Base-by-base conservation (phyloP, 2,113 vertebrate species). In the Periophthalmodon schlosseri region DNA sequence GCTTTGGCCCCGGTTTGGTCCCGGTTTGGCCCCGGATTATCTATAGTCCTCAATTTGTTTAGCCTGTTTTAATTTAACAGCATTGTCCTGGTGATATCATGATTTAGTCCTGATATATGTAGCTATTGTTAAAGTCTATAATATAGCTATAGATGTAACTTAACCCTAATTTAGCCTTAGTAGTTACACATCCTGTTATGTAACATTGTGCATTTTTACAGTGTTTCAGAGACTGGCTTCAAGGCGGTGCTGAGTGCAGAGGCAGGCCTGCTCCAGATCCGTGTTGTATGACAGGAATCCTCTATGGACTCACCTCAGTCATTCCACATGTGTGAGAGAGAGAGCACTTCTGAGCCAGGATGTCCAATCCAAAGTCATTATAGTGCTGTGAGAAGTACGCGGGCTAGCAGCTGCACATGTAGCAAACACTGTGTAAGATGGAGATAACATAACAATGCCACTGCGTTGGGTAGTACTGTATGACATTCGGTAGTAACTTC, bases 201-300 rank as follows among this genome's bases (percentile, higher is more conserved):
- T 28, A 28, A 60, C 24, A 13, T 58, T 81, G 33, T 57, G 81
- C 49, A 56, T 56, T 20, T 56, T 69, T 69, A 72, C 47, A 76
- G 72, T 75, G 75, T 67, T 72, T 60, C 54, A 50, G 69, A 68
- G 69, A 15, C 14, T 6, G 5, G 13, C 23, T 60, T 14, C 23
- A 28, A 12, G 23, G 13, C 73, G 73, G 74, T 71, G 67, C 58
- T 54, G 63, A 70, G 73, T 64, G 64, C 77, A 78, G 68, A 75
- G 54, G 23, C 70, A 52, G 79, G 82, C 72, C 50, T 39, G 79
- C 71, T 80, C 78, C 77, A 79, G 78, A 83, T 84, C 83, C 21
- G 75, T 16, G 60, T 64, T 72, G 80, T 58, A 88, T 89, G 86
- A 91, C 89, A 84, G 79, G 85, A 86, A 80, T 89, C 82, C 79